Percentiles rank a stretch among this genome's conserved stretches.
These are phyloP conservation scores for Centrocercus urophasianus DNA, from an alignment of 2,113 vertebrate species.

Conservation along the genomic window DNA sequence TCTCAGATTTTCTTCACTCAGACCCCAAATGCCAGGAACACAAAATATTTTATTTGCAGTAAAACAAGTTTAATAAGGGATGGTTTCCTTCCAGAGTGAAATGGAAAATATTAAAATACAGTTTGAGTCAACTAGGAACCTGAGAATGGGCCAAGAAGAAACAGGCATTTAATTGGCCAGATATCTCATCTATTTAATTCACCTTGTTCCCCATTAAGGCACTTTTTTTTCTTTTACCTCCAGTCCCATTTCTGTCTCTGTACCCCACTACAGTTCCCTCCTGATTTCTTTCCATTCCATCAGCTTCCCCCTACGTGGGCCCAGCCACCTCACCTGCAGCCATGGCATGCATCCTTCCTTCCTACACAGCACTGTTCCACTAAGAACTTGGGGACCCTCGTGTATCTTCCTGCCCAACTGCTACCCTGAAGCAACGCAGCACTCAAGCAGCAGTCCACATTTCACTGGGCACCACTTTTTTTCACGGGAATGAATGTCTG, in stretches of 20 bases:
- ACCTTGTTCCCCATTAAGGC: background rate
- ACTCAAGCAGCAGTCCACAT: background rate
- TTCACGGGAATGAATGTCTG: background rate
- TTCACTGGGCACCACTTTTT: background rate
- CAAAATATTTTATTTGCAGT: background rate
- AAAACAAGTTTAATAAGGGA: background rate
- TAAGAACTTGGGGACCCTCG: background rate
- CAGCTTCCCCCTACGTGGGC: background rate
- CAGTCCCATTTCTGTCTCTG: background rate
- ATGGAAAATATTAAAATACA: background rate
- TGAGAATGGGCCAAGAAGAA: background rate
- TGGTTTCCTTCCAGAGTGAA: background rate
- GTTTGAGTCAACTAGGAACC: background rate
- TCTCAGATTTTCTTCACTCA: background rate
- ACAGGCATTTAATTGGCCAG: background rate
- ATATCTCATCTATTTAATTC: background rate
- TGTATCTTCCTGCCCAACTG: background rate
- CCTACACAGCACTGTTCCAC: background rate
- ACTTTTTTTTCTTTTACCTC: background rate
- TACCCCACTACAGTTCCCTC: background rate
- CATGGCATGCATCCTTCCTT: fast-evolving
- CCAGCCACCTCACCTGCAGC: background rate
- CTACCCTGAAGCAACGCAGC: background rate
- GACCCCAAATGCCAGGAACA: background rate
- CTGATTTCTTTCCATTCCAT: background rate